Percentiles rank a stretch among this genome's conserved stretches.
phyloP scores from a whole-genome alignment of 2,113 vertebrate genomes.

The Diadophis punctatus region DNA sequence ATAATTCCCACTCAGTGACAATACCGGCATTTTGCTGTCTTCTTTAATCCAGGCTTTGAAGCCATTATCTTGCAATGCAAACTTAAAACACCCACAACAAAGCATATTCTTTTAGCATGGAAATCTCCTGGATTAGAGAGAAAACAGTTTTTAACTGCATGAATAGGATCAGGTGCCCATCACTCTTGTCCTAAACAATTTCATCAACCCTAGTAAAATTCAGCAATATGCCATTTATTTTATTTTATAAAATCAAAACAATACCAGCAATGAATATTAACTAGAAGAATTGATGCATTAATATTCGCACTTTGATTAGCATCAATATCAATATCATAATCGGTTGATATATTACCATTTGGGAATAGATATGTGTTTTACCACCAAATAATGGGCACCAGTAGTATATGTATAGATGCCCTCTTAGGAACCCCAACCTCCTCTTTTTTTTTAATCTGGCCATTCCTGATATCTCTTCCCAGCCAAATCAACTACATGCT shows the following conservation, averaged over 20 bases:
- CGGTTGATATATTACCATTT: not conserved
- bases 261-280: not conserved
- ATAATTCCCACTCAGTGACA: constrained; percentile 8
- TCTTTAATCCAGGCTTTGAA: constrained; percentile 6
- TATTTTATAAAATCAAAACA: not conserved
- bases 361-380: not conserved
- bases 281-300: not conserved
- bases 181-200: not conserved
- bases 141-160: not conserved
- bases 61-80: not conserved
- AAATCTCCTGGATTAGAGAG: not conserved
- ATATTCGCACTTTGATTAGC: not conserved
- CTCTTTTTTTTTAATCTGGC: not conserved
- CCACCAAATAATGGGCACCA: not conserved
- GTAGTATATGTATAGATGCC: not conserved
- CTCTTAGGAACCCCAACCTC: not conserved
- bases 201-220: not conserved
- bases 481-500: not conserved
- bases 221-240: not conserved
- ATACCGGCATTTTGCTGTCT: not conserved
- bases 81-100: not conserved
- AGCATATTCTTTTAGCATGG: not conserved
- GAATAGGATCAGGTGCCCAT: not conserved
- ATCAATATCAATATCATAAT: not conserved
- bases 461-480: not conserved